Percentiles rank a stretch among this genome's conserved stretches.
phyloP scores from a whole-genome alignment of 2,888 invertebrate genomes.

The Rotaria macrura region DNA sequence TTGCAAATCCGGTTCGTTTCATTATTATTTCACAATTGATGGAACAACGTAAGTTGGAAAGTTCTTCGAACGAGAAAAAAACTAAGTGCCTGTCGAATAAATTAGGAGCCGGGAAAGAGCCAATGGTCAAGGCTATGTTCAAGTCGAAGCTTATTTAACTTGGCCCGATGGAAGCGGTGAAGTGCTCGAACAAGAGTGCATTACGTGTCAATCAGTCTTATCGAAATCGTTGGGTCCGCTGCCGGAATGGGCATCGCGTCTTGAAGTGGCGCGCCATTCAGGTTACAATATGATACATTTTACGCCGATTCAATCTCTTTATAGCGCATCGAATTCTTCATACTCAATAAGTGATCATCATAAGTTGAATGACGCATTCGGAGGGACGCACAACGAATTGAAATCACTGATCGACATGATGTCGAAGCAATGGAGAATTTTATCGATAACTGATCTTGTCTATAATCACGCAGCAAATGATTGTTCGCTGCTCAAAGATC shows the following conservation, averaged over 20 bases:
- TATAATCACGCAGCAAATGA: slow-evolving; percentile 96
- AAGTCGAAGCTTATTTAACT: slow-evolving; percentile 19
- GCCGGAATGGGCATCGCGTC: slow-evolving; percentile 23
- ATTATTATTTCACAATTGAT: slow-evolving; percentile 24
- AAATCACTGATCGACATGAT: too few species aligned
- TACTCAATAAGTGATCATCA: slow-evolving; percentile 84
- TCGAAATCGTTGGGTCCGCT: slow-evolving; percentile 24
- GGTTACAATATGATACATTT: slow-evolving; percentile 87
- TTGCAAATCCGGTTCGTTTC: slow-evolving; percentile 22
- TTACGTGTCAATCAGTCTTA: slow-evolving; percentile 24
- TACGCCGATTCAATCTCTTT: slow-evolving; percentile 80
- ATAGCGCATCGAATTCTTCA: slow-evolving; percentile 73
- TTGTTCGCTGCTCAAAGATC: slow-evolving; percentile 70
- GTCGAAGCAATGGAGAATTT: slow-evolving; percentile 54
- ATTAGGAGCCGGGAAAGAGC: not conserved
- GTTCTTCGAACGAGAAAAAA: not conserved
- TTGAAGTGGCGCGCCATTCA: slow-evolving; percentile 20
- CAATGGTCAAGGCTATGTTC: slow-evolving; percentile 26
- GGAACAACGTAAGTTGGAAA: not conserved
- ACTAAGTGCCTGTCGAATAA: not conserved
- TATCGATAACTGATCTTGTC: slow-evolving; percentile 88
- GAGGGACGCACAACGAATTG: too few species aligned
- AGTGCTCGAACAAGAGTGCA: not conserved
- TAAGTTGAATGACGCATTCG: slow-evolving; percentile 52
- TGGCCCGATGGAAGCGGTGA: not conserved